phyloP scores from a whole-genome alignment of 2,888 invertebrate genomes.

The Cantharis rustica region DNA sequence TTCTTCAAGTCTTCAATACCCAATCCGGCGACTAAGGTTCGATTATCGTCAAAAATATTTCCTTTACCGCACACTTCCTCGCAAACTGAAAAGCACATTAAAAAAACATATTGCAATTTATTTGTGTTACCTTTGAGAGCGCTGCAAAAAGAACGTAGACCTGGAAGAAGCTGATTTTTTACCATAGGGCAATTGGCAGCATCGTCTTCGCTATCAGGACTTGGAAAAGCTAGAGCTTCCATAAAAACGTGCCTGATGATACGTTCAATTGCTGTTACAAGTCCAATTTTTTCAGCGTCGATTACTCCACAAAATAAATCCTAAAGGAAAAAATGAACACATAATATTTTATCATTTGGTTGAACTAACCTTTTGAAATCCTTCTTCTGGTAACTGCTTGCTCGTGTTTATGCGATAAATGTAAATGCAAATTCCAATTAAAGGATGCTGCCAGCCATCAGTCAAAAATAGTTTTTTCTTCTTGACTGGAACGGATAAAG shows the following conservation, averaged over 20 bases:
- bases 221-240: slow-evolving; percentile 85
- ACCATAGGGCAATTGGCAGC: slow-evolving; percentile 79
- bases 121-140: slow-evolving; percentile 72
- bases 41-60: slow-evolving; percentile 78
- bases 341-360: not conserved
- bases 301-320: slow-evolving; percentile 76
- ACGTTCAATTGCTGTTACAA: slow-evolving; percentile 86
- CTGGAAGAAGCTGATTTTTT: slow-evolving; percentile 81
- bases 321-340: slow-evolving; percentile 35
- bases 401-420: slow-evolving; percentile 83
- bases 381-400: slow-evolving; percentile 88
- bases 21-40: slow-evolving; percentile 63
- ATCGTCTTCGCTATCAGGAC: slow-evolving; percentile 80
- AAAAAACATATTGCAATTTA: too few species aligned
- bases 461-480: slow-evolving; percentile 84
- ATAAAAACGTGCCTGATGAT: slow-evolving; percentile 89
- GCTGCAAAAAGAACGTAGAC: slow-evolving; percentile 84
- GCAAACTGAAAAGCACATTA: slow-evolving; percentile 64
- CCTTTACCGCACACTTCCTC: slow-evolving; percentile 82
- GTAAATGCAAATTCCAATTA: slow-evolving; percentile 83
- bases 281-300: slow-evolving; percentile 76
- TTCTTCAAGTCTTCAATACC: slow-evolving; percentile 72
- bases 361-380: slow-evolving; percentile 77
- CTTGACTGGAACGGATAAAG: slow-evolving; percentile 51
- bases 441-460: slow-evolving; percentile 80